Evolutionary conservation across 2,113 vertebrate genomes (phyloP), one percentile per base, ranked within the genome.

Genomic region (Hepsetus odoe): DNA sequence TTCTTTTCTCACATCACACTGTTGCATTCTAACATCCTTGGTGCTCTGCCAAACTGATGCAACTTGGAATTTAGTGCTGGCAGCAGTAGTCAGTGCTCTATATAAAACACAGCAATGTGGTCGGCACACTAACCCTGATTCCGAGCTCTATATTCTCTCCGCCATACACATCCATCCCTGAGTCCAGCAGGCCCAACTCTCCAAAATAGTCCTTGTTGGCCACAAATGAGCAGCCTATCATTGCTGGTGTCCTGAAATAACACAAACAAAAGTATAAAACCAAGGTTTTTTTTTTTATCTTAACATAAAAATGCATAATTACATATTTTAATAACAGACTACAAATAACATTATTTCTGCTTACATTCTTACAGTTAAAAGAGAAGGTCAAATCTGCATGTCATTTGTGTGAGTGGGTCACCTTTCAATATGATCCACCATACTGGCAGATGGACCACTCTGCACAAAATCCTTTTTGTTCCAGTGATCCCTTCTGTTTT

Each of bases 201-300:
- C 95, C 97, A 1, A 99, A 99, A 89, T 97, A 99, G 9, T 93
- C 91, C 2, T 97, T 93, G 86, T 98, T 92, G 68, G 93, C 96
- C 83, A 98, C 96, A 8, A 99, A 99, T 0, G 98, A 99, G 88
- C 98, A 99, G 80, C 98, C 98, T 0, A 99, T 99, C 97, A 99
- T 98, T 4, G 97, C 97, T 0, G 97, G 98, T 0, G 96, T 98
- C 88, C 98, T 99, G 89, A 0, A 1, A 73, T 18, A n/a, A 30
- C 30, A 80, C 8, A 80, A 5, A 40, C n/a, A 24, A 55, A 24
- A 55, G 20, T 12, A 7, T n/a, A n/a, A n/a, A n/a, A n/a, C n/a
- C n/a, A n/a, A n/a, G n/a, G n/a, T n/a, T n/a, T n/a, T n/a, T n/a
- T n/a, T n/a, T n/a, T n/a, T n/a, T n/a, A n/a, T n/a, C n/a, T n/a